phyloP scores from a whole-genome alignment of 1,140 invertebrate species.

The Palaemon carinicauda region DNA sequence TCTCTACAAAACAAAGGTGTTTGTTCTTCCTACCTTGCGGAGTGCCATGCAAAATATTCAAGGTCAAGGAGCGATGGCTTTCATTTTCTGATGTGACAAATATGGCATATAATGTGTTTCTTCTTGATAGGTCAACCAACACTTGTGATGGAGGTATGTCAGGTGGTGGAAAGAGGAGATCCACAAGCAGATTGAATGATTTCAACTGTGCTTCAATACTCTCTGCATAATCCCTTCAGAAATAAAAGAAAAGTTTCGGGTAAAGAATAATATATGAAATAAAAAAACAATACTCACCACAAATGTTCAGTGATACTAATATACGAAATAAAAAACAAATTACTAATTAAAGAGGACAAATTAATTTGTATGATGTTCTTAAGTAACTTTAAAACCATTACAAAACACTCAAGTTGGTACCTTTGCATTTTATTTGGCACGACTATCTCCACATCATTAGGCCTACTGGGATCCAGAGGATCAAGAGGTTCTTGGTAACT shows the following conservation, averaged over 20 bases:
- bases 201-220: conserved; percentile 86
- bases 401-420: conserved; percentile 69
- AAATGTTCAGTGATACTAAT: too few relatives aligned
- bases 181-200: conserved; percentile 79
- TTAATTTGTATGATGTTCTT: neutral
- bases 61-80: conserved; percentile 83
- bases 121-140: conserved; percentile 84
- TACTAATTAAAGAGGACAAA: neutral
- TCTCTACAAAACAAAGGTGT: neutral
- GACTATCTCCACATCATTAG: conserved; percentile 88
- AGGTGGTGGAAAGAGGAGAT: conserved; percentile 88
- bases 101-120: conserved; percentile 88
- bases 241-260: conserved; percentile 52
- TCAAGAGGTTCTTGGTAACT: conserved; percentile 27
- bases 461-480: conserved; percentile 43
- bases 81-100: conserved; percentile 86
- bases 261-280: conserved; percentile 50
- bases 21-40: conserved; percentile 77
- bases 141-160: conserved; percentile 83
- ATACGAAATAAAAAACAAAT: neutral
- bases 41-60: conserved; percentile 89
- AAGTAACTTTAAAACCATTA: neutral
- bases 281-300: conserved; percentile 15
- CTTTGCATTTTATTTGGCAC: conserved; percentile 81
- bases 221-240: conserved; percentile 84